Evolutionary conservation across 2,797 vertebrate species (phyloP).

Genomic region (Sebastes minor): DNA sequence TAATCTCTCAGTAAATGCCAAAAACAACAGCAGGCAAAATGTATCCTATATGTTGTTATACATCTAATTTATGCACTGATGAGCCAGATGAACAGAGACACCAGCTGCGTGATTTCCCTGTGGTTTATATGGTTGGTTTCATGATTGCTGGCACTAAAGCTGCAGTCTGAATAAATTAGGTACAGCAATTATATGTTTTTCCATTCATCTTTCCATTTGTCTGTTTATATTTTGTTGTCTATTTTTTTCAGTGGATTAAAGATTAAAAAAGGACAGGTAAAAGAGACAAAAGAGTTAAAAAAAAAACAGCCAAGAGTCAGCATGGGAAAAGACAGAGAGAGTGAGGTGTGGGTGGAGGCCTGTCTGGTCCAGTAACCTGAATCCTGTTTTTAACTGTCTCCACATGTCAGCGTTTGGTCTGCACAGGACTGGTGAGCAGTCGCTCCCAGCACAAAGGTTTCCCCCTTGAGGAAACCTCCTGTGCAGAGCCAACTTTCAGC

Average conservation of each 20-base stretch:
- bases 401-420: conserved; percentile 68
- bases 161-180: background rate
- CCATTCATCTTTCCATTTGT: background rate
- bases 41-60: background rate
- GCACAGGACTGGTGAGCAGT: conserved; percentile 42
- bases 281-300: background rate
- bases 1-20: background rate
- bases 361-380: conserved; percentile 66
- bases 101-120: background rate
- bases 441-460: conserved; percentile 37
- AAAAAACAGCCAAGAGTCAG: background rate
- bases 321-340: conserved; percentile 7
- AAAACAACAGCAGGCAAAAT: background rate
- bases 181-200: background rate
- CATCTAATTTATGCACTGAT: background rate
- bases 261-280: background rate
- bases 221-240: background rate
- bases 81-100: background rate
- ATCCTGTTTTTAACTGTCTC: conserved; percentile 72
- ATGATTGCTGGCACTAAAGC: background rate
- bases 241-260: background rate
- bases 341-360: conserved; percentile 33
- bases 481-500: conserved; percentile 24
- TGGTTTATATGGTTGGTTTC: background rate
- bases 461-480: conserved; percentile 65